Conservation (phyloP, 2,113 vertebrate species). For the Otocyon megalotis region DNA sequence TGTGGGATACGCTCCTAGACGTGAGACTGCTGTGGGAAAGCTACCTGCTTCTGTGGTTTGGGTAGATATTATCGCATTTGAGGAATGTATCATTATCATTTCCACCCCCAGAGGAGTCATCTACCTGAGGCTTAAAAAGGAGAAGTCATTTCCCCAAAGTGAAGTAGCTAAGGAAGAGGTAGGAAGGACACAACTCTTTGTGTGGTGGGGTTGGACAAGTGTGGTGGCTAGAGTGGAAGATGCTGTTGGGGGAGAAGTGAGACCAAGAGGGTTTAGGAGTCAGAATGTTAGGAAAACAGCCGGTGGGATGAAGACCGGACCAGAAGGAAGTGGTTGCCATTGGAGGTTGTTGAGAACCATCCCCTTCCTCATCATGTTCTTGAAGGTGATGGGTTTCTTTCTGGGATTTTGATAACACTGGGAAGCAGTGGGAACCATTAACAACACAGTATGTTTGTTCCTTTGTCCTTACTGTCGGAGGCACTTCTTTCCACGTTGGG, state of each 20-base stretch:
- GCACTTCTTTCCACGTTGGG: fast-evolving
- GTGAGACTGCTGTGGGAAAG: not conserved
- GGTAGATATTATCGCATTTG: not conserved
- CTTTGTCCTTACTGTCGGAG: not conserved
- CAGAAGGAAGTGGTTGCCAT: not conserved
- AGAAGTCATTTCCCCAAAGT: not conserved
- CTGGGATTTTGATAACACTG: not conserved
- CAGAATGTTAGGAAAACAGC: too few species aligned
- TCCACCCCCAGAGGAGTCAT: not conserved
- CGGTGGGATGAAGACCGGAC: not conserved
- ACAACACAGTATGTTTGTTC: fast-evolving
- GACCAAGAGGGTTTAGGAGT: fast-evolving
- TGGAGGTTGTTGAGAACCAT: fast-evolving
- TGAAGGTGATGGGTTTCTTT: not conserved
- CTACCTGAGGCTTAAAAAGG: not conserved
- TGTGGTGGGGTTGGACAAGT: not conserved
- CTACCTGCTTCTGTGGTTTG: not conserved
- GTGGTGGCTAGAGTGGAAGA: too few species aligned
- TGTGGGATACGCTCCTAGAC: not conserved
- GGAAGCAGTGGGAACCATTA: too few species aligned
- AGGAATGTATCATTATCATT: not conserved
- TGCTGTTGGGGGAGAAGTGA: not conserved
- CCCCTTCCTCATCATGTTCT: fast-evolving
- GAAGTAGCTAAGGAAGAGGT: not conserved
- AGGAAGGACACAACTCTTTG: not conserved